Base-by-base conservation (phyloP, 2,113 vertebrate species). In the Aegithalos caudatus region DNA sequence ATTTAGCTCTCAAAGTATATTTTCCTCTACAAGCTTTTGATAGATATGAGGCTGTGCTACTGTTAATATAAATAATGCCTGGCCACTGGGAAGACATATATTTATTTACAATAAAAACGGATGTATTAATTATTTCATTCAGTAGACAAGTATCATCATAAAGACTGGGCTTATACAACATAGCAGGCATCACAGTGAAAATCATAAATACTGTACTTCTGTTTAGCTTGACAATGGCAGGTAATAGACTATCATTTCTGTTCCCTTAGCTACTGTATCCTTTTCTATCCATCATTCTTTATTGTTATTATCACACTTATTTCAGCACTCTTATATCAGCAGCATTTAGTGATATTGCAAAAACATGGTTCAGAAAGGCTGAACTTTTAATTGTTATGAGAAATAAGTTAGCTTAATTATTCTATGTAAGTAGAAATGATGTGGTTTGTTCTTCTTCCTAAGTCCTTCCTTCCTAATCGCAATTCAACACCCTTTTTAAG, bases 401-500 rank as follows among this genome's bases (percentile, higher is more conserved):
- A 97, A 98, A 96, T 95, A 98, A 98, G 97, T 98, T 98, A 92
- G 97, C 96, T 98, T 97, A 97, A 98, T 98, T 98, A 98, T 98
- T 98, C 96, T 94, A 1, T 24, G 92, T 70, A 90, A 96, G 94
- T 91, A 92, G 96, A 97, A 98, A 98, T 97, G 96, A 97, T 96
- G 95, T 85, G 94, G 97, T 97, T 98, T 98, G 92, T 98, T 98
- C 98, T 96, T 96, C 89, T 97, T 97, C 96, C 86, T 83, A 78
- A 96, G 97, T 98, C 97, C 94, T 97, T 96, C 96, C 92, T 97
- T 95, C 98, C 97, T 98, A 98, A 98, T 98, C 98, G 96, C 98
- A 98, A 98, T 98, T 98, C 98, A 98, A 97, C 97, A 98, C 98
- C 97, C 98, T 97, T 98, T 98, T 94, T 97, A 98, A 98, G 98